A percentile compares a stretch with the other conserved stretches of the same genome.
These are phyloP conservation scores for Furcifer pardalis DNA, from an alignment of 2,797 vertebrate genomes.

Conservation along the genomic window DNA sequence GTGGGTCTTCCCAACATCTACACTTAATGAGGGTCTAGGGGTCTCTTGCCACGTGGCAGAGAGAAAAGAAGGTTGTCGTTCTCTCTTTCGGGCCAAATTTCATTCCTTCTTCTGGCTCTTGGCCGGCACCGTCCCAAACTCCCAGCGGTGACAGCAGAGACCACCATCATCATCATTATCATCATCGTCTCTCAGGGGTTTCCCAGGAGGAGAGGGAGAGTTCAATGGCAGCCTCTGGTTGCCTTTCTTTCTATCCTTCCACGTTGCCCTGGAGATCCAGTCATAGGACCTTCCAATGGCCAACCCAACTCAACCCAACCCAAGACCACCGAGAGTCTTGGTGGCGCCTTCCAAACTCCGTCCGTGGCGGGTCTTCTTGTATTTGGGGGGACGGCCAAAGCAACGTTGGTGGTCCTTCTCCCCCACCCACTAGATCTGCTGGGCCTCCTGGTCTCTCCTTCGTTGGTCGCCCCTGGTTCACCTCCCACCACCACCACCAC, in stretches of 20 bases:
- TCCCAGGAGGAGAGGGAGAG: neutral
- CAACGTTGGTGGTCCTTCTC: neutral
- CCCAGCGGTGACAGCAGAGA: conserved; percentile 12
- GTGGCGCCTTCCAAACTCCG: neutral
- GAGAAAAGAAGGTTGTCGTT: neutral
- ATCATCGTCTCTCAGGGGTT: conserved; percentile 21
- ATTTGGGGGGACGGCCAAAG: neutral
- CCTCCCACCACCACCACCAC: neutral
- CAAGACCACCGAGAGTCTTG: neutral
- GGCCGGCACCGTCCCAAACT: conserved; percentile 4
- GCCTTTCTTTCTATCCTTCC: neutral
- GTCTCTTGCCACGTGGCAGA: neutral
- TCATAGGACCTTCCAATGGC: neutral
- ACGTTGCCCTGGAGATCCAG: conserved; percentile 17
- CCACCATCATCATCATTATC: conserved; percentile 1
- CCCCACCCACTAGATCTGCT: neutral
- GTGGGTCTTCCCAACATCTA: too few relatives aligned
- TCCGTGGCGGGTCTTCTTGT: neutral
- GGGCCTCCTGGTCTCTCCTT: neutral
- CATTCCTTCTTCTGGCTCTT: neutral
- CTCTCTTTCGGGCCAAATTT: neutral
- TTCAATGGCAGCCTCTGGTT: neutral
- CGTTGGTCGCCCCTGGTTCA: neutral
- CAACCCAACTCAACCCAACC: neutral
- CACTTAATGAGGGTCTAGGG: too few relatives aligned